Evolutionary conservation across 2,797 vertebrate species (phyloP), one percentile per base, ranked within the genome.

Genomic region (Borostomias antarcticus): DNA sequence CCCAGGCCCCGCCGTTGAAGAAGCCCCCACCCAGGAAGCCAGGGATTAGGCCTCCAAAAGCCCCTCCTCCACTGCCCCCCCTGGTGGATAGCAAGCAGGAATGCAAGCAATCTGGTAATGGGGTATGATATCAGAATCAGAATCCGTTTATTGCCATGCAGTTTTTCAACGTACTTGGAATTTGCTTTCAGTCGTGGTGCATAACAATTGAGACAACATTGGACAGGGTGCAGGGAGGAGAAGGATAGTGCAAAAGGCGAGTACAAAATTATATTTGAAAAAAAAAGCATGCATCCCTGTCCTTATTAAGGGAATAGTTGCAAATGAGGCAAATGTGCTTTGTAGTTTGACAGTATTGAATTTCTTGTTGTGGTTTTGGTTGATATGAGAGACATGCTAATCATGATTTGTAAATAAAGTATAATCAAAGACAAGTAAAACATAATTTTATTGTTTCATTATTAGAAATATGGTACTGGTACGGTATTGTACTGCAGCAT

Each of bases 61-160:
- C 86, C 51, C 91, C 92, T 3, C 92, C 92, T 10, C 92, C 92
- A 0, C 89, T 87, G 40, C 92, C 92, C 37, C 92, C 92, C 0
- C 85, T 75, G 0, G 57, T 81, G 6, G 77, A 87, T 21, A 58
- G 58, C 4, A 91, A 91, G 58, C 64, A 78, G 21, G 67, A 45
- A 45, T 45, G 40, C 89, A 51, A 77, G 47, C 47, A n/a, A n/a
- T n/a, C n/a, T n/a, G n/a, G n/a, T 15, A 50, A 50, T 50, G 47
- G n/a, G 40, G 21, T 50, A 50, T 23, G 21, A 23, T 50, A 5
- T 47, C 17, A n/a, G n/a, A n/a, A n/a, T n/a, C n/a, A n/a, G n/a
- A n/a, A n/a, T n/a, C 32, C 4, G 32, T 4, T 35, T 35, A 35
- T 9, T 35, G 32, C 8, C 35, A 37, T 37, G 35, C 6, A 37